These are phyloP conservation scores for Prosopocoilus inquinatus DNA, from an alignment of 2,888 invertebrate species.

Conservation along the genomic window DNA sequence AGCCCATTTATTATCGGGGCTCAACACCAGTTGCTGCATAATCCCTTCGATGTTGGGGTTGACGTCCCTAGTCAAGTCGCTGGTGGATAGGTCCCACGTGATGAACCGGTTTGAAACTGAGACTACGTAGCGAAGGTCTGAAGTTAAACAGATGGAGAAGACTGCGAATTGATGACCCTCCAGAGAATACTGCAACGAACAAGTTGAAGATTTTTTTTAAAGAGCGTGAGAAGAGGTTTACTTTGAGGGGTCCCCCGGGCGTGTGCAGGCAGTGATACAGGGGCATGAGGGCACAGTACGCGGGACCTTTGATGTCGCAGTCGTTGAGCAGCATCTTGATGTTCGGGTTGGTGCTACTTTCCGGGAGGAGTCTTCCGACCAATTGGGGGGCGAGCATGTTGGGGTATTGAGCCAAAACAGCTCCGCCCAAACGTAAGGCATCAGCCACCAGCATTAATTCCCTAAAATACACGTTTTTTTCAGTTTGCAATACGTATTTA, in stretches of 20 bases:
- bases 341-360: slow-evolving; percentile 77
- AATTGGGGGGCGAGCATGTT: slow-evolving; percentile 96
- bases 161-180: slow-evolving; percentile 99
- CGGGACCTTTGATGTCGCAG: slow-evolving; percentile 86
- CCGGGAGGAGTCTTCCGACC: slow-evolving; percentile 87
- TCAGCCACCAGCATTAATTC: slow-evolving; percentile 92
- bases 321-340: slow-evolving; percentile 86
- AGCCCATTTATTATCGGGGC: slow-evolving; percentile 94
- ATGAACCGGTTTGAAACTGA: slow-evolving; percentile 96
- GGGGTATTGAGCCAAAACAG: slow-evolving; percentile 86
- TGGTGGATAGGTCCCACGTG: slow-evolving; percentile 95
- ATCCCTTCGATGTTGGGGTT: slow-evolving; percentile 95
- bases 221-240: slow-evolving; percentile 38
- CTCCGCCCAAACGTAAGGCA: slow-evolving; percentile 89
- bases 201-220: neutral
- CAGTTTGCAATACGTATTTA: too few relatives aligned
- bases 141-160: slow-evolving; percentile 86
- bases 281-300: slow-evolving; percentile 87
- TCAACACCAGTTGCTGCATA: slow-evolving; percentile 89
- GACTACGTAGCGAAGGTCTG: slow-evolving; percentile 89
- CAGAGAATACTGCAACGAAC: slow-evolving; percentile 74
- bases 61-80: slow-evolving; percentile 89
- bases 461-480: too few relatives aligned
- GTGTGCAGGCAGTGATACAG: slow-evolving; percentile 96
- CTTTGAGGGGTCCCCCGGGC: slow-evolving; percentile 97